Conservation (phyloP, 2,797 vertebrate genomes). For the Euthynnus affinis region DNA sequence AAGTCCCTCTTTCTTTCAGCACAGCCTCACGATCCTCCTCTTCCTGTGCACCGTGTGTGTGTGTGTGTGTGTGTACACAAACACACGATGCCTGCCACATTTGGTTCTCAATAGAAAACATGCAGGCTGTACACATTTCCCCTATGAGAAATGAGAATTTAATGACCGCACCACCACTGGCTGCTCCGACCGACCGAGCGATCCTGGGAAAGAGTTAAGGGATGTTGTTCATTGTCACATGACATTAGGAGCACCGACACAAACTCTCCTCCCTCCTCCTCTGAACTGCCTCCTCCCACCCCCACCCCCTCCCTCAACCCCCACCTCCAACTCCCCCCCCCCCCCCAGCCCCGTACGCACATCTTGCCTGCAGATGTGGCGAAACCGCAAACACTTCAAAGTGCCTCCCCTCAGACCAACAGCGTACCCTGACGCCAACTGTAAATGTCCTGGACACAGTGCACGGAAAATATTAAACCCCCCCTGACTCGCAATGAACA, state of each 20-base stretch:
- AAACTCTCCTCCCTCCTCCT: conserved; percentile 66
- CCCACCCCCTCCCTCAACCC: conserved; percentile 60
- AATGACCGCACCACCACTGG: conserved; percentile 30
- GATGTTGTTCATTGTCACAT: conserved; percentile 95
- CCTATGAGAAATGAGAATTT: conserved; percentile 41
- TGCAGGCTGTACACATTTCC: conserved; percentile 11
- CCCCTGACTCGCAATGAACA: conserved; percentile 58
- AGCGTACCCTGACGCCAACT: conserved; percentile 97
- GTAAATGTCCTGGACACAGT: conserved; percentile 97
- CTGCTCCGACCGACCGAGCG: neutral
- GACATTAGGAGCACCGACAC: conserved; percentile 89
- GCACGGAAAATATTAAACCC: conserved; percentile 97
- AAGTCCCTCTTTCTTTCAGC: conserved; percentile 57
- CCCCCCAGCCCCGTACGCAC: conserved; percentile 80
- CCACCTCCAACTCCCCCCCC: conserved; percentile 5
- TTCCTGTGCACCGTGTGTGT: conserved; percentile 42
- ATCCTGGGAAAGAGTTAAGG: conserved; percentile 89
- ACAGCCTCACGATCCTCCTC: conserved; percentile 46
- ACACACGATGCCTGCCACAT: conserved; percentile 33
- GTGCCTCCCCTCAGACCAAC: conserved; percentile 94
- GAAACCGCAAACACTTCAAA: conserved; percentile 98
- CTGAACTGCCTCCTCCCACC: conserved; percentile 39
- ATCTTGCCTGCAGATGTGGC: conserved; percentile 99
- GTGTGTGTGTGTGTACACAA: conserved; percentile 32
- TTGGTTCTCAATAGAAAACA: conserved; percentile 23